Evolutionary conservation across 1,140 invertebrate species (phyloP).

Genomic region (Drosophila tristis): DNA sequence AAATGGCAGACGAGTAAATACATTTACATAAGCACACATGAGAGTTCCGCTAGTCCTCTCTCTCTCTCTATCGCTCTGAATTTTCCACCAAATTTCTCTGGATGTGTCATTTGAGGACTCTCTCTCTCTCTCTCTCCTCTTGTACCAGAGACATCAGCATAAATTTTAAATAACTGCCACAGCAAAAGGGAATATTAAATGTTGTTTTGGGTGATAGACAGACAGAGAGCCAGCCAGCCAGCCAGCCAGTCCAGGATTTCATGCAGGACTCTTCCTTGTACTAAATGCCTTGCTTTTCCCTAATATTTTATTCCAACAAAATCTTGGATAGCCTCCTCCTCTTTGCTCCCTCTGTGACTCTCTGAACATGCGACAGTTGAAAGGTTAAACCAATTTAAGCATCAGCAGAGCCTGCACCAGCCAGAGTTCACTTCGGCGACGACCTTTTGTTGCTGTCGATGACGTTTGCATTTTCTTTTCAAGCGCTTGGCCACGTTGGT

Average conservation of each 20-base stretch:
- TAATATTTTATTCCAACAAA: constrained; percentile 44
- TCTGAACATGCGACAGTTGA: constrained; percentile 25
- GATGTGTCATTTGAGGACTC: constrained; percentile 32
- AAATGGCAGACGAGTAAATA: constrained; percentile 79
- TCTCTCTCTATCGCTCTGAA: background rate
- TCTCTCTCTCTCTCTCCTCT: background rate
- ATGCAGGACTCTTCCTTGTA: constrained; percentile 22
- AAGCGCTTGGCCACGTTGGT: constrained; percentile 18
- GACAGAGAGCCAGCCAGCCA: background rate
- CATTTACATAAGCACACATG: constrained; percentile 64
- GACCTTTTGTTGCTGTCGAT: constrained; percentile 56
- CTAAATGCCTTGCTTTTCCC: constrained; percentile 34
- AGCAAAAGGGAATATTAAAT: constrained; percentile 77
- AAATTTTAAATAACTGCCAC: constrained; percentile 79
- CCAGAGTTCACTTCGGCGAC: constrained; percentile 41
- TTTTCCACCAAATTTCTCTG: background rate
- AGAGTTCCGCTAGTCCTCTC: constrained; percentile 6
- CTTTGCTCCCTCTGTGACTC: background rate
- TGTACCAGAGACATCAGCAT: constrained; percentile 71
- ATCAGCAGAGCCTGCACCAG: constrained; percentile 25
- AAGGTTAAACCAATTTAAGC: constrained; percentile 69
- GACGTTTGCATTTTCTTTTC: constrained; percentile 75
- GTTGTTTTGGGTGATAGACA: constrained; percentile 39
- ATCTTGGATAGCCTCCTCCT: constrained; percentile 10
- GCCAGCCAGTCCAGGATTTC: background rate